Evolutionary conservation across 2,113 vertebrate species (phyloP).

Genomic region (Isurus oxyrinchus): DNA sequence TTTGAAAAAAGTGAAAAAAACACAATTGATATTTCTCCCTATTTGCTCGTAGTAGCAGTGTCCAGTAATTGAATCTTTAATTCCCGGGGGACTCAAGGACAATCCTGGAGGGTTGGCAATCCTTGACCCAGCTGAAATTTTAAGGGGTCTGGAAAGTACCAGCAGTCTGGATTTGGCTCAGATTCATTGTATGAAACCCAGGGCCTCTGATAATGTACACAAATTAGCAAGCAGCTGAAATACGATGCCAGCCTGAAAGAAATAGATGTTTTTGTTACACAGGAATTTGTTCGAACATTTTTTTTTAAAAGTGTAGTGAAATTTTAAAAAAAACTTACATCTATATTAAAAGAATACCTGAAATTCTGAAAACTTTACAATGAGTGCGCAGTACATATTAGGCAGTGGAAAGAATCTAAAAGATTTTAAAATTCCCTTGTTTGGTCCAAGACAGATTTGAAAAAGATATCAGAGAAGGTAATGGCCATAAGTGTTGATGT

Average conservation of each 20-base stretch:
- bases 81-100: not conserved
- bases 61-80: not conserved
- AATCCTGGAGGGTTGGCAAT: not conserved
- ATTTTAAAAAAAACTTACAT: not conserved
- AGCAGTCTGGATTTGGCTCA: not conserved
- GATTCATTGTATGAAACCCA: not conserved
- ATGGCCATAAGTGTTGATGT: not conserved
- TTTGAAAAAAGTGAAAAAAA: not conserved
- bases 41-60: not conserved
- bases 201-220: not conserved
- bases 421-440: not conserved
- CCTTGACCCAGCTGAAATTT: not conserved
- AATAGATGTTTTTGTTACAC: not conserved
- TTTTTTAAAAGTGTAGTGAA: not conserved
- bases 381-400: not conserved
- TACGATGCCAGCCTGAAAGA: not conserved
- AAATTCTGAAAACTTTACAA: not conserved
- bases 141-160: not conserved
- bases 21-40: not conserved
- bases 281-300: not conserved
- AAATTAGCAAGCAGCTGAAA: not conserved
- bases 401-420: not conserved
- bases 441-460: not conserved
- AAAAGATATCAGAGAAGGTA: not conserved
- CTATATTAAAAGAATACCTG: not conserved